Base-by-base conservation (phyloP, 2,888 invertebrate genomes). In the Limnephilus rhombicus region DNA sequence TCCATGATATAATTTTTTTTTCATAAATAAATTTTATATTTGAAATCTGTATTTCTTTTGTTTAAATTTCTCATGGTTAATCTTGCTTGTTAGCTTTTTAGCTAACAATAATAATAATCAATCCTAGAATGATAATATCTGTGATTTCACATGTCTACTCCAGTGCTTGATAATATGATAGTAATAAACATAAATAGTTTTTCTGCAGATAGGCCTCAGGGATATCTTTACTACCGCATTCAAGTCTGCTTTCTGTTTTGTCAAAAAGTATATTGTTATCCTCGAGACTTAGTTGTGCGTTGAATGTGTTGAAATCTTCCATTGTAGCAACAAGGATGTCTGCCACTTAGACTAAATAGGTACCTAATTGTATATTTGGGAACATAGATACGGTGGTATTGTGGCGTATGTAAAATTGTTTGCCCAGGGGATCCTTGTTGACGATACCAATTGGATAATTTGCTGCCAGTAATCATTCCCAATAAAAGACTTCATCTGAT, bases 361-460 rank as follows among this genome's bases (percentile, higher is more conserved):
- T 49, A 49, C 15, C 13, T 15, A 68, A 68, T 68, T 68, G 68
- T 24, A 68, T 68, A 68, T 68, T 68, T 68, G 68, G 24, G 68
- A 68, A 68, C 68, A 68, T 68, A 68, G 68, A 68, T 24, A 68
- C 68, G 68, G 7, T 24, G 68, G n/a, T 24, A 68, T 18, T 68
- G 24, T n/a, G 24, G 68, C 68, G 24, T 68, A 68, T 68, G 68
- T 68, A 68, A 86, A 80, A 41, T 37, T 31, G 82, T 34, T 31
- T 34, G 82, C 34, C 0, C 29, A 34, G 82, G 82, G 49, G 68
- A 85, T 90, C 83, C 68, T 49, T 68, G 68, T 68, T 68, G 24
- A 68, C 68, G 68, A 68, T 24, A 87, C 29, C 91, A 87, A 91
- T 91, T 91, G 91, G 53, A 91, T 91, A 91, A 91, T 91, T 86